These are phyloP conservation scores for Chironomus striatipennis DNA, from an alignment of 1,140 invertebrate genomes.

Conservation along the genomic window DNA sequence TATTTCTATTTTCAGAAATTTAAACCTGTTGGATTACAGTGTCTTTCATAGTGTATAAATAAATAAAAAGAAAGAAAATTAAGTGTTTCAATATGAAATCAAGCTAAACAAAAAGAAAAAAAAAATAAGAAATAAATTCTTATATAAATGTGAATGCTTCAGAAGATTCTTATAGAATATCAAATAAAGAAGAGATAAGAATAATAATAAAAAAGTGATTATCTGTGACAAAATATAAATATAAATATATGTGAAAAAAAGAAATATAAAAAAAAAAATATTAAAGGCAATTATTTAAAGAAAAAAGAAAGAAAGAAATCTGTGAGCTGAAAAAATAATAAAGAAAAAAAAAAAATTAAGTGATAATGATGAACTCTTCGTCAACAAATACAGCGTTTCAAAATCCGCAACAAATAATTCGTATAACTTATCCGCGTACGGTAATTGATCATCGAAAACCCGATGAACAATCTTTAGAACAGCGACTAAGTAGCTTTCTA, in stretches of 20 bases:
- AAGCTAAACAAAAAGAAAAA: background rate
- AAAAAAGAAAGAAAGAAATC: too few species aligned
- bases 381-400: background rate
- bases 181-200: background rate
- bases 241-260: background rate
- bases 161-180: too few species aligned
- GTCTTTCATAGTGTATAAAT: background rate
- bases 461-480: background rate
- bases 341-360: background rate
- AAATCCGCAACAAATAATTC: constrained; percentile 5
- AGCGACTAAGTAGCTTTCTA: background rate
- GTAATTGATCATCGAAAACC: background rate
- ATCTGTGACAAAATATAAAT: background rate
- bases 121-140: background rate
- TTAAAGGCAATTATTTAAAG: too few species aligned
- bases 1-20: background rate
- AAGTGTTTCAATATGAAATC: too few species aligned
- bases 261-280: background rate
- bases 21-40: background rate
- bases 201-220: background rate
- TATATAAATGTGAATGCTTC: background rate
- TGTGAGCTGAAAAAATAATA: background rate
- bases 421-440: background rate
- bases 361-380: constrained; percentile 19
- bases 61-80: too few species aligned